phyloP scores from a whole-genome alignment of 2,888 invertebrate genomes.

The Heliconius cydno region DNA sequence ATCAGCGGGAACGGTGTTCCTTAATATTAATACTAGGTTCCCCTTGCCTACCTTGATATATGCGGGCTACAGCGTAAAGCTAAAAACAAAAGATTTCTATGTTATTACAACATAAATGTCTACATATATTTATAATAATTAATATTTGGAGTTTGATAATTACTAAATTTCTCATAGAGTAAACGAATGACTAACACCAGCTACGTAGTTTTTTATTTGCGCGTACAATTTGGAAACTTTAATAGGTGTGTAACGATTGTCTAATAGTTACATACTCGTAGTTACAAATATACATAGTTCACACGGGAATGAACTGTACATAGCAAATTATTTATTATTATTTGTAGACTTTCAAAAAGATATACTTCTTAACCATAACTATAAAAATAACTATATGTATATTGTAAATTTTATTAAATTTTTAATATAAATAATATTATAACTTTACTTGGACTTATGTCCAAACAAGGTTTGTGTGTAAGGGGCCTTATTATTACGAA shows the following conservation, averaged over 20 bases:
- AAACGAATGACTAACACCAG: neutral
- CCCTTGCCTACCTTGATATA: too few species aligned
- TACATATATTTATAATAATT: too few species aligned
- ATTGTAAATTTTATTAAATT: too few species aligned
- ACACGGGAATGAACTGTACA: slow-evolving; percentile 3
- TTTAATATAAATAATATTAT: too few species aligned
- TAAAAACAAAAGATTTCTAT: too few species aligned
- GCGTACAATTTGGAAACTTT: slow-evolving; percentile 11
- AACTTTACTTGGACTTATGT: too few species aligned
- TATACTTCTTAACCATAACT: neutral
- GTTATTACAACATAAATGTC: too few species aligned
- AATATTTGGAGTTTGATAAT: too few species aligned
- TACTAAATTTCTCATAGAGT: neutral
- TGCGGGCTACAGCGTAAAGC: too few species aligned
- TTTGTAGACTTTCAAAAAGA: neutral
- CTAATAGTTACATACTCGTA: neutral
- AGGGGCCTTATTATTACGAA: slow-evolving; percentile 1
- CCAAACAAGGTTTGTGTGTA: neutral
- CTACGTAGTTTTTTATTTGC: neutral
- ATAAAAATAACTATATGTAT: too few species aligned
- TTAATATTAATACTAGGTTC: too few species aligned
- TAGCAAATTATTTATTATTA: neutral
- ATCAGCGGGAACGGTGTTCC: too few species aligned
- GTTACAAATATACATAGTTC: neutral
- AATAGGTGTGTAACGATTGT: neutral